Evolutionary conservation across 2,797 vertebrate genomes (phyloP).

Genomic region (Fundulus diaphanus): DNA sequence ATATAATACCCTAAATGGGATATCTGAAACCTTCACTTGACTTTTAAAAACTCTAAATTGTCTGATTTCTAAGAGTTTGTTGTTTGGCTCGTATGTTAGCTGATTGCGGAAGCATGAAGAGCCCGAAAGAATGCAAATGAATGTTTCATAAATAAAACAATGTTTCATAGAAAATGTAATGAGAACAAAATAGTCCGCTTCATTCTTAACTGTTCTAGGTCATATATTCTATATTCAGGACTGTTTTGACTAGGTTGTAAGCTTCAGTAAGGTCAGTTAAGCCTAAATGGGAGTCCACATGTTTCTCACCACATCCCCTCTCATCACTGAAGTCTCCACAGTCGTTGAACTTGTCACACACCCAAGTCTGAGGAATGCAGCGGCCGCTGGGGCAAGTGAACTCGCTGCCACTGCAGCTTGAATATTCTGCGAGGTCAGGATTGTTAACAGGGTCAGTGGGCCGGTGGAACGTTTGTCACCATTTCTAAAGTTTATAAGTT

Average conservation of each 20-base stretch:
- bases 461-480: background rate
- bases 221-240: too few species aligned
- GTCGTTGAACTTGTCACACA: conserved; percentile 81
- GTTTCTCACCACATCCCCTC: conserved; percentile 77
- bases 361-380: conserved; percentile 78
- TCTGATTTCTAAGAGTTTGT: background rate
- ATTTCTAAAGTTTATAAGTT: background rate
- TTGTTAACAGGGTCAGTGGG: background rate
- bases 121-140: background rate
- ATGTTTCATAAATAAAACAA: background rate
- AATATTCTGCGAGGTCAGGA: conserved; percentile 60
- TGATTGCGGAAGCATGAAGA: background rate
- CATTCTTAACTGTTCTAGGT: background rate
- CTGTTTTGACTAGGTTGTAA: background rate
- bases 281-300: background rate
- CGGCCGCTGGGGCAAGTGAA: conserved; percentile 78
- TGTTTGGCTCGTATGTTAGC: background rate
- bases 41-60: background rate
- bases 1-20: background rate
- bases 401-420: conserved; percentile 74
- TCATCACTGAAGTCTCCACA: conserved; percentile 82
- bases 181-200: background rate
- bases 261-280: background rate
- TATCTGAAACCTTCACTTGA: background rate
- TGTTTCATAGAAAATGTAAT: background rate